Conservation (phyloP, 2,113 vertebrate genomes). For the Chamaetylas fuelleborni region DNA sequence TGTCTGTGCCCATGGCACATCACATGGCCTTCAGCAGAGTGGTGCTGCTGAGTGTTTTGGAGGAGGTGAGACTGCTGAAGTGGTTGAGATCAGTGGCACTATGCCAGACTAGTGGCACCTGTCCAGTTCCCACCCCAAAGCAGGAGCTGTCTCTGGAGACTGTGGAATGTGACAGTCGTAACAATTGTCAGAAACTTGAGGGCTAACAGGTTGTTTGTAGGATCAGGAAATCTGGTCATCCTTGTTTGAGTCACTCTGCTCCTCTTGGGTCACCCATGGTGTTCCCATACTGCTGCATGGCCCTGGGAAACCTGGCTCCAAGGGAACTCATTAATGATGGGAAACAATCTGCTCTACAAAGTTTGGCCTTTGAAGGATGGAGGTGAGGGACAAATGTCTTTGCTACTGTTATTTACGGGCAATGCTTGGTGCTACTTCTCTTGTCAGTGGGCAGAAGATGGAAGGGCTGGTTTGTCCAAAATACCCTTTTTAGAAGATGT, state of each 20-base stretch:
- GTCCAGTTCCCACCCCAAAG: not conserved
- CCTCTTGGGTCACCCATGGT: not conserved
- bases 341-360: not conserved
- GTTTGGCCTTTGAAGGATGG: not conserved
- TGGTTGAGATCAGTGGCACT: not conserved
- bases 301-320: not conserved
- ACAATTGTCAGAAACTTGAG: not conserved
- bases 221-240: not conserved
- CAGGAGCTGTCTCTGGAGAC: not conserved
- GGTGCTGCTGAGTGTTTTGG: not conserved
- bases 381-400: not conserved
- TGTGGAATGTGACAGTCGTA: not conserved
- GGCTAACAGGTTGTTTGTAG: not conserved
- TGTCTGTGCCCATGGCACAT: not conserved
- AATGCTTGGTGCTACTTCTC: not conserved
- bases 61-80: not conserved
- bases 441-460: not conserved
- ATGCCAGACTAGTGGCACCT: accelerated
- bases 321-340: not conserved
- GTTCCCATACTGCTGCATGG: not conserved
- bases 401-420: not conserved
- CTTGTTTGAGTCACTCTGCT: not conserved
- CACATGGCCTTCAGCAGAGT: not conserved
- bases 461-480: not conserved
- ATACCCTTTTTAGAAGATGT: not conserved